Percentiles rank a stretch among this genome's conserved stretches.
phyloP scores from a whole-genome alignment of 2,797 vertebrate species.

The Pteronotus mesoamericanus region DNA sequence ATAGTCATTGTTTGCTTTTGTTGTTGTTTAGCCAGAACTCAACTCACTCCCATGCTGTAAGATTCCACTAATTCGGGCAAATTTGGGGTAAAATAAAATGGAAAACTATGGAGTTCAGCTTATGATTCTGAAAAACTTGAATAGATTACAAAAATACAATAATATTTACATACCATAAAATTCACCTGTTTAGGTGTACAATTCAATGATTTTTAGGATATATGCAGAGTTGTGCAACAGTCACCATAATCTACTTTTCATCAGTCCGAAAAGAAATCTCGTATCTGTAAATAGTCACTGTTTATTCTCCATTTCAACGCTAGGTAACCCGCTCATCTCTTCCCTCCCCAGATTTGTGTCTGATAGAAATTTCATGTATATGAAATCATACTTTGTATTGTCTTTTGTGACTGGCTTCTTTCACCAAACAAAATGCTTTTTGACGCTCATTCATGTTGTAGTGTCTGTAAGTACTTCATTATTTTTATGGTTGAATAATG shows the following conservation, averaged over 20 bases:
- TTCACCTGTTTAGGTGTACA: background rate
- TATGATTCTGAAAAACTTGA: background rate
- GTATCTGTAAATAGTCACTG: background rate
- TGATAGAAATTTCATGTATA: background rate
- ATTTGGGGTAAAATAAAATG: background rate
- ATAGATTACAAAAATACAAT: background rate
- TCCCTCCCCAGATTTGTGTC: background rate
- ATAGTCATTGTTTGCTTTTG: background rate
- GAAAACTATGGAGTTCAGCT: background rate
- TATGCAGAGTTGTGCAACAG: background rate
- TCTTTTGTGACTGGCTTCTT: background rate
- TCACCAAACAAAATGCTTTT: background rate
- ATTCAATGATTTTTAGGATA: background rate
- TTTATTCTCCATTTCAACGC: background rate
- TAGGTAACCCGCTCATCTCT: background rate
- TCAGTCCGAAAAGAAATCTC: background rate
- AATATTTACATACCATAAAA: background rate
- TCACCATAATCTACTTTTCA: background rate
- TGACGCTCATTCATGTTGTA: background rate
- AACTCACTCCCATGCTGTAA: background rate
- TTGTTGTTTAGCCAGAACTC: background rate
- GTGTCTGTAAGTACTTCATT: background rate
- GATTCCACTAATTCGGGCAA: background rate
- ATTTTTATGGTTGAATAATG: background rate
- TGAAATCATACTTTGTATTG: background rate